phyloP scores from a whole-genome alignment of 2,113 vertebrate genomes.

The Abramis brama region DNA sequence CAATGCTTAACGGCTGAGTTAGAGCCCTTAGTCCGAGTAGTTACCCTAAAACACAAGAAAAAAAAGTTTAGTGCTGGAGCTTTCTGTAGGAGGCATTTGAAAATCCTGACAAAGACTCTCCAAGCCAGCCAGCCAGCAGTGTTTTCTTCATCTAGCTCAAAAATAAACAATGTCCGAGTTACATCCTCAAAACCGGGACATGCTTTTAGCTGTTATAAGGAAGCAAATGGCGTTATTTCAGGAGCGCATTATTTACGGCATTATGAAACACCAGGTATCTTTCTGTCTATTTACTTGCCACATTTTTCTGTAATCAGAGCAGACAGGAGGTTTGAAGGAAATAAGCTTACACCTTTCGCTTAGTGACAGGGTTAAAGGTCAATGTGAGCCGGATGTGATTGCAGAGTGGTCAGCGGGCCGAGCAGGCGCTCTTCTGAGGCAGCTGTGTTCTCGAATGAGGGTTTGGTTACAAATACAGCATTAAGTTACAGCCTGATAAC shows the following conservation, averaged over 20 bases:
- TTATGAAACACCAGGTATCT: constrained; percentile 57
- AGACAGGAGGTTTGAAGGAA: constrained; percentile 14
- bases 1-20: constrained; percentile 1
- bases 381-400: constrained; percentile 40
- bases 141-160: too few species aligned
- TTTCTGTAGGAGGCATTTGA: neutral
- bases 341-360: constrained; percentile 32
- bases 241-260: constrained; percentile 42
- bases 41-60: neutral
- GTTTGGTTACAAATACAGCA: constrained; percentile 6
- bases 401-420: neutral
- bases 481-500: constrained; percentile 22
- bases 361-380: constrained; percentile 45
- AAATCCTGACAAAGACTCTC: too few species aligned
- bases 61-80: neutral
- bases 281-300: constrained; percentile 45
- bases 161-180: neutral
- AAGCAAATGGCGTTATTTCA: constrained; percentile 40
- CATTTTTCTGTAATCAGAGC: constrained; percentile 11
- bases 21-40: neutral
- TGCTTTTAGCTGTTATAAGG: constrained; percentile 38
- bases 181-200: neutral
- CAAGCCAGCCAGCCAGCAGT: too few species aligned
- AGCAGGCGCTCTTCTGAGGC: constrained; percentile 4
- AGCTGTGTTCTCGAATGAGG: constrained; percentile 29